Base-by-base conservation (phyloP, 1,140 invertebrate species). In the Schlechtendalia chinensis region DNA sequence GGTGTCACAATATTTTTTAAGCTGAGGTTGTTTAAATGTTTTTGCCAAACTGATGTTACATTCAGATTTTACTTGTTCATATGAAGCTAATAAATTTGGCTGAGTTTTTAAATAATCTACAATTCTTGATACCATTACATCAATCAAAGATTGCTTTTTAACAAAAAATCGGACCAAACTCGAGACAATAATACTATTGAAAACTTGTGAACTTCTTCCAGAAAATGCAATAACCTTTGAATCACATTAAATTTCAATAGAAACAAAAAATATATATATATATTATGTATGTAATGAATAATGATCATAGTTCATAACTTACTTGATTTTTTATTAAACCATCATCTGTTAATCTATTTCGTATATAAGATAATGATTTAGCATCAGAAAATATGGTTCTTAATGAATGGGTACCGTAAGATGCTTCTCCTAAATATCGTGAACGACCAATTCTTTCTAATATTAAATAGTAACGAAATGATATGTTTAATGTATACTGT, bases 361-460 rank as follows among this genome's bases (percentile, higher is more conserved):
- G 84, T 79, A 90, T 88, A 84, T 93, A 92, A 86, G 91, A 92
- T 56, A 92, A 84, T 4, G 87, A 86, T 84, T 92, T 93, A 1
- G 90, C 85, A 84, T 90, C 89, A 82, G 89, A 87, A 27, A 86
- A 87, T 32, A 90, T 83, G 17, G 86, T 82, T 56, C 85, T 81
- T 59, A 91, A 84, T 82, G 90, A 89, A 29, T 87, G 84, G 82
- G 89, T 89, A 54, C 92, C 93, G 50, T 89, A 87, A 19, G 92
- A 93, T 11, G 91, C 86, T 85, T 93, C 91, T 0, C 93, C 93
- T 83, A 89, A 88, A 80, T 89, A 88, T 22, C 93, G 87, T 27
- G 90, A 86, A 82, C 93, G 88, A n/a, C 92, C 94, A 80, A 96
- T 90, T 83, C 90, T 86, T 87, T 96, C 94, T 45, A 94, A 85